Evolutionary conservation across 2,888 invertebrate genomes (phyloP).

Genomic region (Pterobdella sp.): DNA sequence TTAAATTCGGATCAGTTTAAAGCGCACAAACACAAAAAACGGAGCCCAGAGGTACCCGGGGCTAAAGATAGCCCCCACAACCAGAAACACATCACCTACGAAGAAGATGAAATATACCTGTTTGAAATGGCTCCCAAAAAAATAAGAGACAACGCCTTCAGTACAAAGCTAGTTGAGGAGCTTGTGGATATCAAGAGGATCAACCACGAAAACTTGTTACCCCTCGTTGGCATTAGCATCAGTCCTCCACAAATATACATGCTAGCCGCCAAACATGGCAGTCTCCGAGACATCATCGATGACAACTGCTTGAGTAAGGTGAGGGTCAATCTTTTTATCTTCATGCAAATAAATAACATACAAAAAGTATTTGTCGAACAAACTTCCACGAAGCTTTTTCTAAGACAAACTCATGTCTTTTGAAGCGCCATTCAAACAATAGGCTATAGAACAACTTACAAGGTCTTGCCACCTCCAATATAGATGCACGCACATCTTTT

Average conservation of each 20-base stretch:
- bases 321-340: no score
- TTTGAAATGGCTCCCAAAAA: background rate
- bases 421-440: no score
- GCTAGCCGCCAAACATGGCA: slow-evolving; percentile 27
- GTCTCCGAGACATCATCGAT: slow-evolving; percentile 28
- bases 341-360: no score
- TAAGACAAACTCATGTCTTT: no score
- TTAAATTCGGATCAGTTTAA: background rate
- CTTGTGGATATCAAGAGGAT: slow-evolving; percentile 27
- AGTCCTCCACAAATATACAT: background rate
- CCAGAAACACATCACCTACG: background rate
- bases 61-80: no score
- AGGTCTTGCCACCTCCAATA: no score
- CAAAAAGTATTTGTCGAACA: no score
- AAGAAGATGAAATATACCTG: slow-evolving; percentile 21
- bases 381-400: no score
- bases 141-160: background rate
- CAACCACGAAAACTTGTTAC: slow-evolving; percentile 30
- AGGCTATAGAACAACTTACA: no score
- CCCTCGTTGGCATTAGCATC: slow-evolving; percentile 30
- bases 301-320: slow-evolving; percentile 25
- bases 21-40: background rate
- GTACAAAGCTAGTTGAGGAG: slow-evolving; percentile 17
- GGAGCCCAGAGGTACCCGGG: no score
- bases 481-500: no score